These are phyloP conservation scores for Sarcophilus harrisii DNA, from an alignment of 2,797 vertebrate genomes.

Conservation along the genomic window DNA sequence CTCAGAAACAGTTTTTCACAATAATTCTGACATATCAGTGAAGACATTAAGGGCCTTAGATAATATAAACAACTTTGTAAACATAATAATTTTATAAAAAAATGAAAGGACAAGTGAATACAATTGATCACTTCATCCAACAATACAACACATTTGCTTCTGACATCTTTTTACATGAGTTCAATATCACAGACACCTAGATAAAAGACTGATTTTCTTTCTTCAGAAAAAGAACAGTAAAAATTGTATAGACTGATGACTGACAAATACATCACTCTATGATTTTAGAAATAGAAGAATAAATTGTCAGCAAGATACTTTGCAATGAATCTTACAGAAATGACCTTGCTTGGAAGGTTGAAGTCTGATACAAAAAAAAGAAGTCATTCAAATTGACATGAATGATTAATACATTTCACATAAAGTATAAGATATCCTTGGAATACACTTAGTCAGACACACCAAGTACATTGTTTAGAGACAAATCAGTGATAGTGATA, in stretches of 20 bases:
- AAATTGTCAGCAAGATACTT: slow-evolving; percentile 63
- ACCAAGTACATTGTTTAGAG: slow-evolving; percentile 50
- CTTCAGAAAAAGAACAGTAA: slow-evolving; percentile 30
- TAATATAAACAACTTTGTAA: not conserved
- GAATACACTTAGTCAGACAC: slow-evolving; percentile 68
- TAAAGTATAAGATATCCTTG: slow-evolving; percentile 54
- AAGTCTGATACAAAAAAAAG: slow-evolving; percentile 53
- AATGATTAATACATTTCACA: slow-evolving; percentile 75
- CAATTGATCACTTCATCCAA: not conserved
- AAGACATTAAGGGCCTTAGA: not conserved
- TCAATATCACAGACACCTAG: slow-evolving; percentile 44
- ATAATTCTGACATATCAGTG: not conserved
- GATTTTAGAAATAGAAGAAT: slow-evolving; percentile 66
- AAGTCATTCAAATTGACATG: slow-evolving; percentile 64
- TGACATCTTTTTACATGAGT: slow-evolving; percentile 37
- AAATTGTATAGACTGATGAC: slow-evolving; percentile 30
- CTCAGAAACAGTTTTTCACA: not conserved
- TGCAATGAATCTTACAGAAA: slow-evolving; percentile 51
- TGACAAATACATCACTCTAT: slow-evolving; percentile 44
- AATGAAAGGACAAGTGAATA: not conserved
- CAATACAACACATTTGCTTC: slow-evolving; percentile 1
- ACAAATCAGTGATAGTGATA: slow-evolving; percentile 63
- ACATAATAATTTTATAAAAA: not conserved
- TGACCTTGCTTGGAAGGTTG: slow-evolving; percentile 59
- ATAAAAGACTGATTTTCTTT: slow-evolving; percentile 25